phyloP scores from a whole-genome alignment of 2,888 invertebrate species.

The Ctena decussata region DNA sequence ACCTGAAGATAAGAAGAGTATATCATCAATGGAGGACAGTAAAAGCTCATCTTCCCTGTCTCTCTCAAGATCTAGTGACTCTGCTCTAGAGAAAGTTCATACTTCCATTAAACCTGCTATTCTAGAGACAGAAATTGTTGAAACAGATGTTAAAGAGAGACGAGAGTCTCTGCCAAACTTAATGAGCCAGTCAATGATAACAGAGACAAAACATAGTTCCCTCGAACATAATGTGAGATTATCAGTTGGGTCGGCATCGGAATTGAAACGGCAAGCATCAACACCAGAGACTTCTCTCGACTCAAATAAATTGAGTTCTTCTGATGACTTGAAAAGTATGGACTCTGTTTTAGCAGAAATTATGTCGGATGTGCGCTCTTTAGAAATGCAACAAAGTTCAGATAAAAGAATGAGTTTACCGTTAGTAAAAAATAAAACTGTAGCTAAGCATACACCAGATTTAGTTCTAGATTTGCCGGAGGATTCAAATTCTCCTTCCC shows the following conservation, averaged over 20 bases:
- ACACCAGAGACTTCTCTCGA: constrained; percentile 48
- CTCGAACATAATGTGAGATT: neutral
- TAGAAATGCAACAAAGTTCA: constrained; percentile 84
- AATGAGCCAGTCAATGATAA: constrained; percentile 60
- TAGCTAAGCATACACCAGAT: constrained; percentile 85
- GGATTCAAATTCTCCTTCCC: constrained; percentile 78
- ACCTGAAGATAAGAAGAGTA: constrained; percentile 76
- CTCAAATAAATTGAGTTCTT: constrained; percentile 56
- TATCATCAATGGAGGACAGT: constrained; percentile 72
- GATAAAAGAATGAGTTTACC: constrained; percentile 83
- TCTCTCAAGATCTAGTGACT: constrained; percentile 52
- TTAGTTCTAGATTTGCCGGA: constrained; percentile 86
- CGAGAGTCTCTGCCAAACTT: constrained; percentile 26
- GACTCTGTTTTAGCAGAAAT: constrained; percentile 87
- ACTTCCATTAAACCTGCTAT: constrained; percentile 44
- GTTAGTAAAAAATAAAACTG: constrained; percentile 76
- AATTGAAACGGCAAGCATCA: constrained; percentile 57
- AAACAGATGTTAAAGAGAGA: constrained; percentile 22
- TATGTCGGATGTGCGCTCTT: constrained; percentile 85
- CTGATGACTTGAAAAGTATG: constrained; percentile 73
- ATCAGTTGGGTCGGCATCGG: constrained; percentile 41
- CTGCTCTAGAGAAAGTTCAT: constrained; percentile 71
- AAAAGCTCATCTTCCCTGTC: constrained; percentile 81
- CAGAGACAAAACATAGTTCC: constrained; percentile 5
- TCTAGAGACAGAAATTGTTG: constrained; percentile 75